A percentile compares a stretch with the other conserved stretches of the same genome.
Evolutionary conservation across 2,797 vertebrate genomes (phyloP).

Genomic region (Remorina albescens): DNA sequence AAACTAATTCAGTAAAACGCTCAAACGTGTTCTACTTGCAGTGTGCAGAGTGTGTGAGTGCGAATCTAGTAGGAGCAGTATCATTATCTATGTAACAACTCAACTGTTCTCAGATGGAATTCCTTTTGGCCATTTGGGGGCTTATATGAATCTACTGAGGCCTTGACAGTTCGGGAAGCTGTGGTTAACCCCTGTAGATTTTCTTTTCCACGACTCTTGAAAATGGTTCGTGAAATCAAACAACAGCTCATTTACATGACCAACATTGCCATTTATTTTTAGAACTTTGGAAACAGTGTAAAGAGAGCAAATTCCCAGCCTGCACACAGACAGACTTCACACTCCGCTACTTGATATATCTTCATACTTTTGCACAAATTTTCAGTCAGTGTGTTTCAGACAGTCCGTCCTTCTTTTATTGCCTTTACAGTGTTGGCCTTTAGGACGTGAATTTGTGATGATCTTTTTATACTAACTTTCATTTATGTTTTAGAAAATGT

Average conservation of each 20-base stretch:
- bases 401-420: no score
- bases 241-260: not conserved
- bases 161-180: not conserved
- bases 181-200: not conserved
- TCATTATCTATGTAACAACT: not conserved
- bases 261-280: slow-evolving; percentile 2
- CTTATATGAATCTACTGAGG: slow-evolving; percentile 16
- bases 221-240: slow-evolving; percentile 13
- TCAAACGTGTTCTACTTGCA: not conserved
- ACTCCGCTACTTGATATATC: no score
- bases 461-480: no score
- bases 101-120: slow-evolving; percentile 20
- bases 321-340: no score
- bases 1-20: not conserved
- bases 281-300: not conserved
- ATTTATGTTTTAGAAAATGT: no score
- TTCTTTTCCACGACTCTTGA: not conserved
- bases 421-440: no score
- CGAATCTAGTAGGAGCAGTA: no score
- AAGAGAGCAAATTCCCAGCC: no score
- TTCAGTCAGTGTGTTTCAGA: no score
- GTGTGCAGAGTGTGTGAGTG: no score
- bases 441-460: no score
- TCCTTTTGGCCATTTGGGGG: not conserved
- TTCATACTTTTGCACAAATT: no score